Evolutionary conservation across 2,888 invertebrate genomes (phyloP).

Genomic region (Torymus auratus): DNA sequence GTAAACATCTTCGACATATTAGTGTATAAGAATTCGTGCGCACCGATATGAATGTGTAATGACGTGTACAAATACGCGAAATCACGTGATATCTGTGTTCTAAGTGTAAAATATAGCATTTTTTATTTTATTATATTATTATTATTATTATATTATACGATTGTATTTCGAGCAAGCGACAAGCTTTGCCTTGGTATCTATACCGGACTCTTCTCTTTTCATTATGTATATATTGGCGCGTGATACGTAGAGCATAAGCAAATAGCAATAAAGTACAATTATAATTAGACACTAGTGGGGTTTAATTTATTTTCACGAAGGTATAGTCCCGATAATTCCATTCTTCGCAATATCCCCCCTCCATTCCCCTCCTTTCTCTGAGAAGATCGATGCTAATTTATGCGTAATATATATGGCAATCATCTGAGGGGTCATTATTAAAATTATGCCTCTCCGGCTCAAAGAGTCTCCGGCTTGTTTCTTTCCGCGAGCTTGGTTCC

Average conservation of each 20-base stretch:
- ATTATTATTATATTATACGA: constrained; percentile 16
- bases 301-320: constrained; percentile 46
- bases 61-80: constrained; percentile 57
- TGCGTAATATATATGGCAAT: constrained; percentile 38
- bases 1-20: constrained; percentile 42
- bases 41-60: constrained; percentile 57
- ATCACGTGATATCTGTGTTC: constrained; percentile 65
- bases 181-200: constrained; percentile 21
- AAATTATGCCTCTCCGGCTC: constrained; percentile 27
- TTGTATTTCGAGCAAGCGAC: constrained; percentile 28
- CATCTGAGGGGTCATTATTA: constrained; percentile 47
- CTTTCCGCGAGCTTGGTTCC: constrained; percentile 34
- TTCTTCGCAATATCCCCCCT: constrained; percentile 12
- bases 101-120: constrained; percentile 72
- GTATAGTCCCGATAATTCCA: neutral
- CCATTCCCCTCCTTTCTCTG: neutral
- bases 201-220: constrained; percentile 15
- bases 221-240: constrained; percentile 49
- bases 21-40: constrained; percentile 59
- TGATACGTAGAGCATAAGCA: constrained; percentile 50
- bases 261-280: constrained; percentile 57
- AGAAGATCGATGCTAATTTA: constrained; percentile 49
- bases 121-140: constrained; percentile 22
- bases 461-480: constrained; percentile 6
- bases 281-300: constrained; percentile 28